Evolutionary conservation across 2,113 vertebrate genomes (phyloP), one percentile per base, ranked within the genome.

Genomic region (Pygoscelis adeliae): DNA sequence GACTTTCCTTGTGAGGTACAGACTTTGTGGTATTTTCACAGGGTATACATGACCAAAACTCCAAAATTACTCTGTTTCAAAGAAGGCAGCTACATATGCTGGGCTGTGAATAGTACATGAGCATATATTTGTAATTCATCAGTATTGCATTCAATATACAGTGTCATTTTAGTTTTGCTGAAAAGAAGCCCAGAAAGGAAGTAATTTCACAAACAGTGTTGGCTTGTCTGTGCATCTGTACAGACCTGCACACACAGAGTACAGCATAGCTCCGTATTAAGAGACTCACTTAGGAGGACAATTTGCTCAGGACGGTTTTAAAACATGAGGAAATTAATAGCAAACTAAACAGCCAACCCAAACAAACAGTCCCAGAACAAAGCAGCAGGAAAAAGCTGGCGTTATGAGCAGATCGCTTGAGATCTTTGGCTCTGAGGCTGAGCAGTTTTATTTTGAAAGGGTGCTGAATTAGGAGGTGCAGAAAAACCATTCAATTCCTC

Each of bases 371-470:
- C 25, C 22, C 36, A 11, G 78, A 7, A 16, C 19, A 32, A 18
- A 56, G 46, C 62, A 47, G 77, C 19, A 15, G 89, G 62, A 26
- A 17, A 32, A 15, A 2, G 5, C 38, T 49, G 82, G 27, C 0
- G 0, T 2, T 13, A 2, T 0, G 3, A 44, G 21, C 15, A 4
- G 8, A 3, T 12, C 0, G 1, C 25, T 55, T 1, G 44, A 53
- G 42, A 47, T 8, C 63, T 38, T 47, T 20, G 61, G 9, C 23
- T 58, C 63, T 2, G 42, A 38, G 92, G 52, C 36, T 44, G 34
- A 38, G 81, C 49, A 42, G 50, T 8, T 85, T 70, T n/a, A 1
- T 69, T 86, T 80, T 5, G 53, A 27, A 30, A 55, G 29, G 61
- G 34, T 18, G 52, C 32, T 30, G 78, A 55, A 30, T 66, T 4